Evolutionary conservation across 2,113 vertebrate species (phyloP).

Genomic region (Cyprinodon tularosa): DNA sequence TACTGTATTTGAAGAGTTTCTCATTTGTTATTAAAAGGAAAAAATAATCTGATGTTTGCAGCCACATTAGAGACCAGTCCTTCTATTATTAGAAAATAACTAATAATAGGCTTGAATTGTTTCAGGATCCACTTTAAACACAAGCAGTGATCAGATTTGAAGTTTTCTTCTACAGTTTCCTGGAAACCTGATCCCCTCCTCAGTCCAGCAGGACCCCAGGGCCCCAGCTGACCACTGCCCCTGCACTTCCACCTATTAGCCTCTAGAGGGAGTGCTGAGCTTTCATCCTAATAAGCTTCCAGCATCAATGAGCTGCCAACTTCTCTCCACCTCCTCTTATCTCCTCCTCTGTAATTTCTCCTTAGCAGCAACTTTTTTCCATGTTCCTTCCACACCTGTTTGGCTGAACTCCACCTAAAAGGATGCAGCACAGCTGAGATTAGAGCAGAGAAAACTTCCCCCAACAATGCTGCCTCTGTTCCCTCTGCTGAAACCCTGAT

Average conservation of each 20-base stretch:
- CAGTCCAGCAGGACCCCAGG: conserved; percentile 84
- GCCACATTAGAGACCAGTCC: neutral
- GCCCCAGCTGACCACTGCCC: conserved; percentile 50
- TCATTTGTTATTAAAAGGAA: conserved; percentile 21
- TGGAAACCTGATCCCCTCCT: conserved; percentile 26
- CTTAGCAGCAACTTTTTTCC: neutral
- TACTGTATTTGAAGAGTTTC: conserved; percentile 61
- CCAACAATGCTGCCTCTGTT: neutral
- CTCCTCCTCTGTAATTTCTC: neutral
- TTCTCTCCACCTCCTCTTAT: neutral
- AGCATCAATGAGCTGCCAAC: neutral
- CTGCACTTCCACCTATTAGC: conserved; percentile 32
- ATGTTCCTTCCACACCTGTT: neutral
- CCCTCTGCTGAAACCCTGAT: conserved; percentile 8
- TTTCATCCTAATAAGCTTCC: conserved; percentile 36
- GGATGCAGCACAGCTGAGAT: conserved; percentile 11
- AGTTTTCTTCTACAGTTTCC: neutral
- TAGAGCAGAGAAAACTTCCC: conserved; percentile 2
- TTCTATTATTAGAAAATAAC: neutral
- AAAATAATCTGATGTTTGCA: neutral
- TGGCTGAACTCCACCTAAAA: conserved; percentile 22
- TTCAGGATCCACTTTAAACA: conserved; percentile 1
- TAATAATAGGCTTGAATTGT: neutral
- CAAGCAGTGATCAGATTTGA: neutral
- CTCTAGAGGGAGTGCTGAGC: conserved; percentile 75